A percentile compares a stretch with the other conserved stretches of the same genome.
phyloP scores from a whole-genome alignment of 2,888 invertebrate genomes.

The Cosmorhoe ocellata region DNA sequence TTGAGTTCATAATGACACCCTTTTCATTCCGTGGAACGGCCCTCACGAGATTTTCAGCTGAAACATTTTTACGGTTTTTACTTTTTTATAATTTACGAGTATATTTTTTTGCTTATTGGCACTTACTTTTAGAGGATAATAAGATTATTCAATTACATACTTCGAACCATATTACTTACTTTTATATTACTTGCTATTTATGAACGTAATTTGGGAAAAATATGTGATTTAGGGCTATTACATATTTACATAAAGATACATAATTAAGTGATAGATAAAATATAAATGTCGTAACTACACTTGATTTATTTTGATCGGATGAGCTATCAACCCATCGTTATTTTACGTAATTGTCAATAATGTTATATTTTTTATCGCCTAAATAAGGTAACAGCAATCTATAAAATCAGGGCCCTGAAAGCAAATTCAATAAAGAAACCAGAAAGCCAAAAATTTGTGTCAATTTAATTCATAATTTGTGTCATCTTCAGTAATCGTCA shows the following conservation, averaged over 20 bases:
- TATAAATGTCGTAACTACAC: too few relatives aligned
- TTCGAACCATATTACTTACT: not conserved
- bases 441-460: constrained; percentile 16
- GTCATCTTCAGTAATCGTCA: constrained; percentile 35
- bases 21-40: constrained; percentile 26
- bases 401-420: not conserved
- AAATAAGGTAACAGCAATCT: not conserved
- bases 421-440: constrained; percentile 10
- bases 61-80: constrained; percentile 21
- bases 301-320: too few relatives aligned
- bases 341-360: too few relatives aligned
- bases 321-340: too few relatives aligned
- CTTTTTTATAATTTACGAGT: constrained; percentile 20
- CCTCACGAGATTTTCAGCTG: constrained; percentile 20
- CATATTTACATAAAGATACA: too few relatives aligned
- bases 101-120: constrained; percentile 15
- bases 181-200: too few relatives aligned
- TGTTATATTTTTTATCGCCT: too few relatives aligned
- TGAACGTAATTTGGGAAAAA: too few relatives aligned
- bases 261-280: too few relatives aligned
- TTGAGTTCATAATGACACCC: constrained; percentile 44
- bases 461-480: constrained; percentile 35
- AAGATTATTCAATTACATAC: not conserved
- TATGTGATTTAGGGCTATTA: too few relatives aligned
- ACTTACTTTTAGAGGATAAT: constrained; percentile 10